Base-by-base conservation (phyloP, 2,113 vertebrate genomes). In the Piprites chloris region DNA sequence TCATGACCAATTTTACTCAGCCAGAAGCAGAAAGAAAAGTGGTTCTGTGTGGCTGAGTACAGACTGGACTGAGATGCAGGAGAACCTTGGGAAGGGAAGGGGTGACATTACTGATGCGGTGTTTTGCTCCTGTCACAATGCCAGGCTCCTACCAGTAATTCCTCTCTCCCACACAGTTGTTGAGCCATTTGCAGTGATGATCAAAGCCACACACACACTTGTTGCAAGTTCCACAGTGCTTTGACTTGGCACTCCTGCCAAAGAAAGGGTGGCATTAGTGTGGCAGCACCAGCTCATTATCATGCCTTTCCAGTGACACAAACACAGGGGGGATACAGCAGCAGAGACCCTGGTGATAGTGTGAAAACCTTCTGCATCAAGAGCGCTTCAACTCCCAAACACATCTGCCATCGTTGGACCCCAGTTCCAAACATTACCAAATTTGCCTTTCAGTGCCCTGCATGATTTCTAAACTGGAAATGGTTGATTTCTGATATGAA, bases 141-240 rank as follows among this genome's bases (percentile, higher is more conserved):
- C 22, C 77, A 68, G 58, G 28, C 59, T 82, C 97, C 92, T 95
- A 99, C 99, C 98, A 98, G 97, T 99, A 99, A 97, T 99, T 99
- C 79, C 99, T 99, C 96, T 99, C 98, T 22, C 99, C 99, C 85
- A 99, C 99, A 55, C 99, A 99, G 98, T 99, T 99, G 98, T 99
- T 99, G 78, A 99, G 98, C 99, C 99, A 99, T 79, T 99, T 99
- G 96, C 99, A 99, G 97, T 99, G 99, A 96, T 99, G 99, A 95
- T 99, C 99, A 66, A 99, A 99, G 95, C 98, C 98, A 50, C 98
- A 98, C 5, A 99, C 99, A 61, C 99, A 99, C 67, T 99, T 99
- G 96, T 99, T 99, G 97, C 99, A 99, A 65, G 99, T 98, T 56
- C 99, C 99, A 97, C 99, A 99, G 97, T 99, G 99, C 90, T 99